A percentile compares a stretch with the other conserved stretches of the same genome.
Conservation (phyloP, 1,140 invertebrate species). For the Mamestra configurata region DNA sequence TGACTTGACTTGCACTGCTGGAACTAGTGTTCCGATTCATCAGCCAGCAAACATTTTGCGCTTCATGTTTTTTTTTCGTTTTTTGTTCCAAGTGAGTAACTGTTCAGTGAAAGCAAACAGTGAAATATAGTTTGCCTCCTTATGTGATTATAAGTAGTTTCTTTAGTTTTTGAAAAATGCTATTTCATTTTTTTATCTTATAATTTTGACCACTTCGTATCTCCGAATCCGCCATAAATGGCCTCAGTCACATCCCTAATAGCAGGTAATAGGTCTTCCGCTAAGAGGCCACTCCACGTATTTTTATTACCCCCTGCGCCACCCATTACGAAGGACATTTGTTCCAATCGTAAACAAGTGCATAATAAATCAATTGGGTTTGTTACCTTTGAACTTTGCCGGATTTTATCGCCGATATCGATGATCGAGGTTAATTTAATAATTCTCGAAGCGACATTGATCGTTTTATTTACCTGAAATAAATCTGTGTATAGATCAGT, state of each 20-base stretch:
- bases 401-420: neutral
- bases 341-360: conserved; percentile 38
- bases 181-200: too few relatives aligned
- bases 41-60: too few relatives aligned
- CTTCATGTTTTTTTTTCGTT: too few relatives aligned
- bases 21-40: too few relatives aligned
- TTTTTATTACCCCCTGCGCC: conserved; percentile 38
- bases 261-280: conserved; percentile 35
- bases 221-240: too few relatives aligned
- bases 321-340: conserved; percentile 23
- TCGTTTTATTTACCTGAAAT: neutral
- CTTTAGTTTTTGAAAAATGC: too few relatives aligned
- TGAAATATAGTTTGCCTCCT: too few relatives aligned
- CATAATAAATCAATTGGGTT: conserved; percentile 37
- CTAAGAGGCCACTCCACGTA: conserved; percentile 22
- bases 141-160: too few relatives aligned
- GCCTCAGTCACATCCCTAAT: neutral
- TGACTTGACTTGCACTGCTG: too few relatives aligned
- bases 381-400: conserved; percentile 11
- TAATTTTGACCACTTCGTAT: too few relatives aligned
- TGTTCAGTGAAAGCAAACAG: too few relatives aligned
- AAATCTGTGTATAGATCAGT: conserved; percentile 4
- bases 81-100: too few relatives aligned
- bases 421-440: conserved; percentile 23
- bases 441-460: neutral